Evolutionary conservation across 2,113 vertebrate species (phyloP).

Genomic region (Hirundichthys speculiger): DNA sequence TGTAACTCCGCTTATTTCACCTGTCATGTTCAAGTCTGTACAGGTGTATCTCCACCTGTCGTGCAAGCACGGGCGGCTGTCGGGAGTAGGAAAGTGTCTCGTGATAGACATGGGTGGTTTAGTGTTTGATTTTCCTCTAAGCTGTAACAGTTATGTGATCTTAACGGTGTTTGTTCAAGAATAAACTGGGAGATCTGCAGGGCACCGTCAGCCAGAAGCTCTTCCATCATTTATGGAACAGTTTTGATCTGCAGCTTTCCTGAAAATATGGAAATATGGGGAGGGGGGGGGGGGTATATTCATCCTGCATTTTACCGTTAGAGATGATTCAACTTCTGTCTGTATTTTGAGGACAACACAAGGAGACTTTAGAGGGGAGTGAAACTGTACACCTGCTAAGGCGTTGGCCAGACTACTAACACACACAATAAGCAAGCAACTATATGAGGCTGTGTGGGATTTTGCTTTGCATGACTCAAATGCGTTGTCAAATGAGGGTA

Average conservation of each 20-base stretch:
- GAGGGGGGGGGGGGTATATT: background rate
- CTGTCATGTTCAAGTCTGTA: constrained; percentile 80
- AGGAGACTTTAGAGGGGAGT: constrained; percentile 74
- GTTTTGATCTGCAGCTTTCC: too few species aligned
- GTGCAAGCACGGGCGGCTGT: constrained; percentile 57
- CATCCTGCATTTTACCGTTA: background rate
- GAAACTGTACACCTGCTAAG: constrained; percentile 84
- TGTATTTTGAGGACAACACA: constrained; percentile 51
- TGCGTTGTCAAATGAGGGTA: constrained; percentile 8
- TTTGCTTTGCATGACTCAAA: constrained; percentile 25
- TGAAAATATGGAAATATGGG: background rate
- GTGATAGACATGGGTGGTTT: constrained; percentile 58
- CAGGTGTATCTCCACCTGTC: constrained; percentile 83
- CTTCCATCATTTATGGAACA: too few species aligned
- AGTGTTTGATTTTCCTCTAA: constrained; percentile 68
- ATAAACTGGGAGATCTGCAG: constrained; percentile 22
- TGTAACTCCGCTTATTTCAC: constrained; percentile 60
- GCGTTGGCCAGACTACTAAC: constrained; percentile 80
- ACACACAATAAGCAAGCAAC: constrained; percentile 73
- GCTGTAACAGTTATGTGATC: constrained; percentile 61
- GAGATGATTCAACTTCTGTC: constrained; percentile 24
- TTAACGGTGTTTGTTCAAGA: constrained; percentile 67
- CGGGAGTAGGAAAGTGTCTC: constrained; percentile 46
- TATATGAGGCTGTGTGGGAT: constrained; percentile 40
- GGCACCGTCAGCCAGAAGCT: constrained; percentile 12